Conservation (phyloP, 2,888 invertebrate species). For the Anodontia alba region DNA sequence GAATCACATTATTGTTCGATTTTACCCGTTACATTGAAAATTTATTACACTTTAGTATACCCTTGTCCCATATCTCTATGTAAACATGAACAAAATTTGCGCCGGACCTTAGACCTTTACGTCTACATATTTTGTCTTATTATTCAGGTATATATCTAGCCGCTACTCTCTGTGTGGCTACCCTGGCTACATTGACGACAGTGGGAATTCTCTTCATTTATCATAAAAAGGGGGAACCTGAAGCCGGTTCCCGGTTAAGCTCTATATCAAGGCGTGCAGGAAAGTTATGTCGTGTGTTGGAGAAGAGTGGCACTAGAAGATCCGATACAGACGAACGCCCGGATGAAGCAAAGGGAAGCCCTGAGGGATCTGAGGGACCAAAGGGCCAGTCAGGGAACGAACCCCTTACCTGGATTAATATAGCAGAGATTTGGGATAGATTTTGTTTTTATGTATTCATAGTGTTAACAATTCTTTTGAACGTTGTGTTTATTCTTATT, state of each 20-base stretch:
- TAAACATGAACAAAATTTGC: no score
- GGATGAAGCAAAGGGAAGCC: background rate
- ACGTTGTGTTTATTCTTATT: slow-evolving; percentile 18
- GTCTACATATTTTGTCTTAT: no score
- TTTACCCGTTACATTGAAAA: no score
- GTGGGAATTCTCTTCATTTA: slow-evolving; percentile 1
- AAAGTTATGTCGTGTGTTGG: background rate
- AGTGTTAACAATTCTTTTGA: slow-evolving; percentile 14
- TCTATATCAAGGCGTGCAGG: background rate
- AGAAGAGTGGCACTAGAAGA: background rate
- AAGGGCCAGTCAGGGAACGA: background rate
- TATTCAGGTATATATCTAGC: slow-evolving; percentile 1
- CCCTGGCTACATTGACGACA: background rate
- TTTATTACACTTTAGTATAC: no score
- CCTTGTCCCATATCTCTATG: no score
- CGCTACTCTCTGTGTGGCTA: background rate
- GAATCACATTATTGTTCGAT: no score
- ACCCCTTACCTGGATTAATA: slow-evolving; percentile 35
- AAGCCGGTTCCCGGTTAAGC: background rate
- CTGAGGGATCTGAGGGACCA: background rate
- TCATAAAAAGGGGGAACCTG: background rate
- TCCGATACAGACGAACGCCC: background rate
- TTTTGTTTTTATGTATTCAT: slow-evolving; percentile 42
- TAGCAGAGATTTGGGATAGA: slow-evolving; percentile 40
- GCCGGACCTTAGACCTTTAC: no score